These are phyloP conservation scores for Phylloscopus collybita DNA, from an alignment of 2,797 vertebrate genomes.

Conservation along the genomic window DNA sequence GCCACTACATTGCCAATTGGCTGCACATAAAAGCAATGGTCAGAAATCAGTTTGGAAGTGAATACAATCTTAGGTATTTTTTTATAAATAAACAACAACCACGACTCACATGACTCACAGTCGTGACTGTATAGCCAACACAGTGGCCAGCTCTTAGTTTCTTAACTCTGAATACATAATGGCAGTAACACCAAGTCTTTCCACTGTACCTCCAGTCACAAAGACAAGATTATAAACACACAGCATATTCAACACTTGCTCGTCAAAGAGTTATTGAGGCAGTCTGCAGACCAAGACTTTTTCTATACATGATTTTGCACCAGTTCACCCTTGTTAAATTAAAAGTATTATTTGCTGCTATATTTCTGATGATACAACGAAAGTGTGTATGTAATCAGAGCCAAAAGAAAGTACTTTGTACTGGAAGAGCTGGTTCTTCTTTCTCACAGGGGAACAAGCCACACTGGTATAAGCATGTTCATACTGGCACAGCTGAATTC, in stretches of 20 bases:
- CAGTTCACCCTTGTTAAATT: background rate
- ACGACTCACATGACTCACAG: background rate
- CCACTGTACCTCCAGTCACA: background rate
- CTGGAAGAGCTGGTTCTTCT: constrained; percentile 51
- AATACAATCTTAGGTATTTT: background rate
- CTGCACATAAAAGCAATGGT: constrained; percentile 13
- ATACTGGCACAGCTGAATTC: background rate
- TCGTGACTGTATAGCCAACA: background rate
- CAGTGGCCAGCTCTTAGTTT: background rate
- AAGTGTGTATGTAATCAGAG: background rate
- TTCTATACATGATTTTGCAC: background rate
- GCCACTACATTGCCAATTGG: background rate
- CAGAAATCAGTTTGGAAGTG: background rate
- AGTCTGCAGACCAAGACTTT: background rate
- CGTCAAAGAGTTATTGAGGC: background rate
- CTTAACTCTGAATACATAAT: background rate
- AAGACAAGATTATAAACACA: background rate
- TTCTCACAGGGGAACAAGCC: constrained; percentile 14
- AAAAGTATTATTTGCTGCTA: background rate
- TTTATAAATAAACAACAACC: constrained; percentile 28
- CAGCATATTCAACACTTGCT: background rate
- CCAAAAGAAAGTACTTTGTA: background rate
- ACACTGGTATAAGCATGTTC: constrained; percentile 10
- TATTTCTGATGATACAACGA: background rate
- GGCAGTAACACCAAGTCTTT: background rate